phyloP scores from a whole-genome alignment of 2,797 vertebrate species.

The Falco biarmicus region DNA sequence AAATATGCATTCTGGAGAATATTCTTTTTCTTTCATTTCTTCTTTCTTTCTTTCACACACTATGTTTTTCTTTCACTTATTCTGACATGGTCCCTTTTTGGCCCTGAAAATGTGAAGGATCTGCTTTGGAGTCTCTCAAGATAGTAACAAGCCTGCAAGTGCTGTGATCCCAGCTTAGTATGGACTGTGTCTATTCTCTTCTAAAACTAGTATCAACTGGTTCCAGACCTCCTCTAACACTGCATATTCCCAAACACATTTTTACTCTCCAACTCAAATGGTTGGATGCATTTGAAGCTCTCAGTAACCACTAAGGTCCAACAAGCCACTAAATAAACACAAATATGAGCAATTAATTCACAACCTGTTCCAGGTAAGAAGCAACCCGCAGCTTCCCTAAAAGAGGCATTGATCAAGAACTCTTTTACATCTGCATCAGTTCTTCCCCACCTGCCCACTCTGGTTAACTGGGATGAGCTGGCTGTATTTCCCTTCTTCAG shows the following conservation, averaged over 20 bases:
- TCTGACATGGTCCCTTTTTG: neutral
- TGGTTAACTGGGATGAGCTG: accelerated
- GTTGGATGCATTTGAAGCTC: neutral
- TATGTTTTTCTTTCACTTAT: neutral
- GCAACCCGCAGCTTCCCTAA: neutral
- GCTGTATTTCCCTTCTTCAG: neutral
- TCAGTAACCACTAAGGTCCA: neutral
- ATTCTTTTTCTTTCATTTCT: neutral
- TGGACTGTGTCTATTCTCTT: neutral
- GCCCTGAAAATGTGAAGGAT: neutral
- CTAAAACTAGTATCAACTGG: neutral
- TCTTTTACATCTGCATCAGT: neutral
- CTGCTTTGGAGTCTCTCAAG: neutral
- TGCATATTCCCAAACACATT: neutral
- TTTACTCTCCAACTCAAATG: neutral
- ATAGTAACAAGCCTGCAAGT: neutral
- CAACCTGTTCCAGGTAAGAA: neutral
- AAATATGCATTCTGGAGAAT: neutral
- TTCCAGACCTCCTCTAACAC: neutral
- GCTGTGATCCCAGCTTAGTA: neutral
- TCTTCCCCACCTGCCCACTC: neutral
- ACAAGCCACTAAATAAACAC: neutral
- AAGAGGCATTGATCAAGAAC: neutral
- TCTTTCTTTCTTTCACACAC: neutral
- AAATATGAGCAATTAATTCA: neutral